phyloP scores from a whole-genome alignment of 2,113 vertebrate species.

The Cynoglossus semilaevis region DNA sequence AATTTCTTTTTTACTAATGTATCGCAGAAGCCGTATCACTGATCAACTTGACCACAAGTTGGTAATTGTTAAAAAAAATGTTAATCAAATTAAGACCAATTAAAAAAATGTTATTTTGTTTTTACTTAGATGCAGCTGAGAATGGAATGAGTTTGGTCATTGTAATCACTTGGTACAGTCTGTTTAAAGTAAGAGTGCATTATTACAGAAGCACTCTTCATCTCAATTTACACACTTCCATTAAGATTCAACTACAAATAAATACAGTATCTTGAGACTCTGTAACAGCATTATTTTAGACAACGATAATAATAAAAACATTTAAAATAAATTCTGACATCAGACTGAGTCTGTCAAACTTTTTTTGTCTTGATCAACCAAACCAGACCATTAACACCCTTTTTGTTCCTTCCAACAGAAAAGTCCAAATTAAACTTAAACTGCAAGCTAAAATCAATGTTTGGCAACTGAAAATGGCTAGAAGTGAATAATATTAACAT shows the following conservation, averaged over 20 bases:
- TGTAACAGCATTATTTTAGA: not conserved
- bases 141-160: conserved; percentile 2
- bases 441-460: too few species aligned
- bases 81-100: not conserved
- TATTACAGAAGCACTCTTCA: not conserved
- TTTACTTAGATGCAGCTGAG: conserved; percentile 1
- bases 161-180: conserved; percentile 3
- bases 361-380: not conserved
- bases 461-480: too few species aligned
- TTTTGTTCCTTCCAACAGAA: too few species aligned
- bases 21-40: conserved; percentile 23
- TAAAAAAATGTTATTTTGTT: too few species aligned
- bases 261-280: conserved; percentile 4
- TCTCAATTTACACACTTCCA: conserved; percentile 8
- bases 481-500: too few species aligned
- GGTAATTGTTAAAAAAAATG: conserved; percentile 22
- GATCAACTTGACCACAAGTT: conserved; percentile 2
- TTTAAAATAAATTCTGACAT: not conserved
- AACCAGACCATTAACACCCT: too few species aligned
- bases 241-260: not conserved
- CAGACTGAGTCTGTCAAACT: not conserved
- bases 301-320: not conserved
- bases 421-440: too few species aligned
- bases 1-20: conserved; percentile 5
- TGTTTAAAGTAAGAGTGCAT: conserved; percentile 1